Base-by-base conservation (phyloP, 2,888 invertebrate genomes). In the Empis livida region DNA sequence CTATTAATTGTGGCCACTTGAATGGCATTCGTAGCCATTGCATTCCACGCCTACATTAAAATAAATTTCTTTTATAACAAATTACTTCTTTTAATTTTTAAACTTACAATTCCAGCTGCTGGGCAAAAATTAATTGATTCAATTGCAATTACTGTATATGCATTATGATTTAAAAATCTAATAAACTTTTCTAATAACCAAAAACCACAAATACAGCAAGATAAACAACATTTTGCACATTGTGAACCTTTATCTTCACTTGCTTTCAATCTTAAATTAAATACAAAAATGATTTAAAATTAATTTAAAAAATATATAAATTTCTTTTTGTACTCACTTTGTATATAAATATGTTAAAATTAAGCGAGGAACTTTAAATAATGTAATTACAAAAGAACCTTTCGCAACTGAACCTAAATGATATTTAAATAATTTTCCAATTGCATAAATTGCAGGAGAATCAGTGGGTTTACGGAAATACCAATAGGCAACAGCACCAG, bases 371-470 rank as follows among this genome's bases (percentile, higher is more conserved):
- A 96, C 72, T 72, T 95, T 94, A 61, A 95, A 88, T 44, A 95
- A 72, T 0, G 95, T 93, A 51, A 97, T 92, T 35, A 97, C 73
- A 54, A 96, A 79, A 0, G 95, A 91, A 3, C 97, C 97, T 59
- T 95, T 86, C 0, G 95, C 96, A 5, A 95, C 83, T 0, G 96
- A 92, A 13, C 97, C 97, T 59, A 95, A 72, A 68, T 97, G 95
- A 62, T 93, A 96, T 61, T 85, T 84, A 8, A 87, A 60, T 27
- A 90, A 70, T 59, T 86, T 86, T 44, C 82, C 79, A 56, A 86
- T 80, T 3, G 67, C 67, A 52, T 67, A 67, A 43, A 59, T 46
- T 2, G 67, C 44, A 13, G 86, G 87, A 0, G 80, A 77, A 23
- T 80, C 76, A 52, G 82, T 78, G 47, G 81, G 80, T 31, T 84